Evolutionary conservation across 1,140 invertebrate genomes (phyloP).

Genomic region (Dreissena rostriformis): DNA sequence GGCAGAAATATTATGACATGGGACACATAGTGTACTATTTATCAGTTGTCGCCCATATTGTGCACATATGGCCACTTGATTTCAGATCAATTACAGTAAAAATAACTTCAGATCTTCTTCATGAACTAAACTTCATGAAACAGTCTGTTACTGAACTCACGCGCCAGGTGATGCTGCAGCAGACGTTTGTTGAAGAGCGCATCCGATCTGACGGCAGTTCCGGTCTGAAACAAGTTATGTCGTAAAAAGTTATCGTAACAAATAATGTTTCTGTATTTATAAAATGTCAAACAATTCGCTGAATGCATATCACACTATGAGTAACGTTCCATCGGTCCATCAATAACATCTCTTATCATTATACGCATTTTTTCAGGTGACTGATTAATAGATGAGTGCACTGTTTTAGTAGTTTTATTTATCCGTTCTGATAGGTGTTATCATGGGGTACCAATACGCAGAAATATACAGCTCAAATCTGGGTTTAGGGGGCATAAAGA

Average conservation of each 20-base stretch:
- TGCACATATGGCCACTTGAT: not conserved
- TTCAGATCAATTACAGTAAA: not conserved
- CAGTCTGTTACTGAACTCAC: slow-evolving; percentile 46
- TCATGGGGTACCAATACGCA: too few species aligned
- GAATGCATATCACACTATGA: too few species aligned
- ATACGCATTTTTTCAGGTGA: too few species aligned
- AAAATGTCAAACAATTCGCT: too few species aligned
- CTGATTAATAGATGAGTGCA: too few species aligned
- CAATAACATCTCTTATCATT: too few species aligned
- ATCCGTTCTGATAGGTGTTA: too few species aligned
- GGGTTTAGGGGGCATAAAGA: too few species aligned
- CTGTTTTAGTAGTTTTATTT: not conserved
- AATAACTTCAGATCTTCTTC: not conserved
- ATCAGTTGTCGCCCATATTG: not conserved
- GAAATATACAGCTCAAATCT: too few species aligned
- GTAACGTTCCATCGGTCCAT: too few species aligned
- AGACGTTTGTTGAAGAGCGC: slow-evolving; percentile 68
- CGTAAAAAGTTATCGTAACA: not conserved
- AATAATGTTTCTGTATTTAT: not conserved
- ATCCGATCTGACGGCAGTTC: slow-evolving; percentile 66
- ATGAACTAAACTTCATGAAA: slow-evolving; percentile 1
- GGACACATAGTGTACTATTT: not conserved
- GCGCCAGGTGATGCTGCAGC: slow-evolving; percentile 68
- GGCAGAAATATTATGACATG: not conserved
- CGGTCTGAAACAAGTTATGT: slow-evolving; percentile 62